Evolutionary conservation across 1,140 invertebrate species (phyloP).

Genomic region (Medauroidea extradentata): DNA sequence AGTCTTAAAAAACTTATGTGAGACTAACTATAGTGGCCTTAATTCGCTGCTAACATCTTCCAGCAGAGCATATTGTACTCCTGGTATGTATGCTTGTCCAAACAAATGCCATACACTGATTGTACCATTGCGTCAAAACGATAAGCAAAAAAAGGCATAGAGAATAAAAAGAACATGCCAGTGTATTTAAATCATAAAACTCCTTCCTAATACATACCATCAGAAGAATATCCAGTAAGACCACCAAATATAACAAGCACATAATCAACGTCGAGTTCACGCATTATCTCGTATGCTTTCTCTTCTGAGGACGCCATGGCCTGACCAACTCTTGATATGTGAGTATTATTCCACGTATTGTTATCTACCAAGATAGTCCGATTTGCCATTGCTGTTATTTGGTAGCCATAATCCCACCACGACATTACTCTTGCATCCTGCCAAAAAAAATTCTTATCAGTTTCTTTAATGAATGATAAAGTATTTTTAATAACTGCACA

Average conservation of each 20-base stretch:
- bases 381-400: conserved; percentile 99
- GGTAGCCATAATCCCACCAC: conserved; percentile 99
- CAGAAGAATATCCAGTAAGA: conserved; percentile 95
- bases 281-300: conserved; percentile 96
- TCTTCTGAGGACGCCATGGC: conserved; percentile 97
- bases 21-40: too few species aligned
- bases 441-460: conserved; percentile 17
- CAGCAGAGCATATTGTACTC: too few species aligned
- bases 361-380: conserved; percentile 98
- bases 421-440: conserved; percentile 96
- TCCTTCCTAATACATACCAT: conserved; percentile 70
- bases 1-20: too few species aligned
- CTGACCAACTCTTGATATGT: conserved; percentile 94
- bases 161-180: background rate
- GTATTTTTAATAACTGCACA: too few species aligned
- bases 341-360: conserved; percentile 99
- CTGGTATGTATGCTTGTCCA: too few species aligned
- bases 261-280: conserved; percentile 95
- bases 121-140: too few species aligned
- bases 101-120: too few species aligned
- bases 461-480: too few species aligned
- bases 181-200: background rate
- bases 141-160: background rate
- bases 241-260: conserved; percentile 98
- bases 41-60: too few species aligned